These are phyloP conservation scores for Pionites leucogaster DNA, from an alignment of 2,113 vertebrate genomes.

Conservation along the genomic window DNA sequence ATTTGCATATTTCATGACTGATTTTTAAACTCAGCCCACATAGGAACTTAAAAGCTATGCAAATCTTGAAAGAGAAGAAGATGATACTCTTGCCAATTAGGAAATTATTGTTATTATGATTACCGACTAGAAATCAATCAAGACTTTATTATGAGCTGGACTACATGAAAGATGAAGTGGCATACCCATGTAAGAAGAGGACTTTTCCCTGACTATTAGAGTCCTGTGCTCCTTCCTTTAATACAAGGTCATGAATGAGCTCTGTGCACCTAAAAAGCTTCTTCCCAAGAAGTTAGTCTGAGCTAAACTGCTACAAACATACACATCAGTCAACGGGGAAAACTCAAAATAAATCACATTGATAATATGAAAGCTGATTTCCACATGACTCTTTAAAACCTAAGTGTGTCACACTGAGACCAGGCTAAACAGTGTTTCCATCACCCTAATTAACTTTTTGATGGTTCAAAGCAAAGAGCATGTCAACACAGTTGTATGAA, in stretches of 20 bases:
- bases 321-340: not conserved
- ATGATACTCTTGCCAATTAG: conserved; percentile 6
- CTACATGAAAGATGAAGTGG: not conserved
- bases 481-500: conserved; percentile 57
- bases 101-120: conserved; percentile 51
- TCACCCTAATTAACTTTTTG: conserved; percentile 63
- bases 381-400: not conserved
- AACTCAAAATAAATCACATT: not conserved
- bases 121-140: not conserved
- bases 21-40: conserved; percentile 42
- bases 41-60: not conserved
- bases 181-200: not conserved
- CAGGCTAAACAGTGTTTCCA: conserved; percentile 48
- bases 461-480: conserved; percentile 68
- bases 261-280: not conserved
- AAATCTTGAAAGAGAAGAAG: conserved; percentile 1
- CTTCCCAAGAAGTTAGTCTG: not conserved
- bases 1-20: conserved; percentile 37
- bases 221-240: not conserved
- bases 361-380: conserved; percentile 4
- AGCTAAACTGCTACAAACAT: not conserved
- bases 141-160: not conserved
- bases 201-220: not conserved
- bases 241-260: not conserved
- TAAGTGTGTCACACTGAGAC: not conserved